Percentiles rank a stretch among this genome's conserved stretches.
These are phyloP conservation scores for Ceratina australensis DNA, from an alignment of 1,140 invertebrate genomes.

Conservation along the genomic window DNA sequence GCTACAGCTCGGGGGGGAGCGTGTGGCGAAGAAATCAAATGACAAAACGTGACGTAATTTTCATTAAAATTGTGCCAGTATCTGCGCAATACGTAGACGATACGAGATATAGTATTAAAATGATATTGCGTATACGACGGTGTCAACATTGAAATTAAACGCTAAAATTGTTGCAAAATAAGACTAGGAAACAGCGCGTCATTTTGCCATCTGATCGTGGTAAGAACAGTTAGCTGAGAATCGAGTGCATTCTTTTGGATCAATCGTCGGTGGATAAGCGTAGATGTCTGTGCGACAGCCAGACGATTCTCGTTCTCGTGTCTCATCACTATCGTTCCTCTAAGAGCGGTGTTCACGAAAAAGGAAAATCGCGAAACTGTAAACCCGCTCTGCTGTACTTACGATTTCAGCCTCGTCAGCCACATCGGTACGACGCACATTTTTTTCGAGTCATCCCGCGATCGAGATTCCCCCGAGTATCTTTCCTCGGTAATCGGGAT, in stretches of 20 bases:
- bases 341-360: background rate
- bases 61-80: too few species aligned
- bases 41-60: too few species aligned
- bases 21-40: too few species aligned
- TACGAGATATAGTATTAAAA: too few species aligned
- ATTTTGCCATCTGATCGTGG: too few species aligned
- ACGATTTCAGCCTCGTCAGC: slow-evolving; percentile 77
- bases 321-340: background rate
- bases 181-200: too few species aligned
- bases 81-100: too few species aligned
- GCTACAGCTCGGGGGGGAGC: too few species aligned
- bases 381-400: slow-evolving; percentile 60
- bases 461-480: slow-evolving; percentile 1
- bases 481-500: background rate
- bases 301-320: background rate
- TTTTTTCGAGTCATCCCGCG: slow-evolving; percentile 72
- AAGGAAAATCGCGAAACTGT: background rate
- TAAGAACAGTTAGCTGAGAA: background rate
- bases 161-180: too few species aligned
- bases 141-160: too few species aligned
- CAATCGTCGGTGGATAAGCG: slow-evolving; percentile 21
- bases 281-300: slow-evolving; percentile 2
- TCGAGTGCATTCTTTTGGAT: slow-evolving; percentile 11
- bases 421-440: slow-evolving; percentile 71
- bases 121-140: too few species aligned